Evolutionary conservation across 2,797 vertebrate genomes (phyloP).

Genomic region (Cirrhinus mrigala): DNA sequence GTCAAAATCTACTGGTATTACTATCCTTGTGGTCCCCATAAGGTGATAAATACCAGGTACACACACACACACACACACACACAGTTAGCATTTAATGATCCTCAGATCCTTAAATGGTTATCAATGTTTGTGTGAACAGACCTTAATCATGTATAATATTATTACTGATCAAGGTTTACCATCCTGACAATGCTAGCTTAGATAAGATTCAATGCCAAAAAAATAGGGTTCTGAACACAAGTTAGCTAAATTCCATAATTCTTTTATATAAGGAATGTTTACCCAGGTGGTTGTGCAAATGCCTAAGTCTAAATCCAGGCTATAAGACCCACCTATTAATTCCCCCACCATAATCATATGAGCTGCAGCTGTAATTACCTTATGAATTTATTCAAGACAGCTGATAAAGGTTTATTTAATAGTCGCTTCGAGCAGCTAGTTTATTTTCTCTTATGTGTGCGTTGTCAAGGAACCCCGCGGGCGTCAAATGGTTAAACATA

Average conservation of each 20-base stretch:
- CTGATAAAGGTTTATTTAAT: background rate
- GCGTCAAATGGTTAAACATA: conserved; percentile 56
- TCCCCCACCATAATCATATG: background rate
- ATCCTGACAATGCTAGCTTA: background rate
- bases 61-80: no score
- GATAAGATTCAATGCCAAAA: background rate
- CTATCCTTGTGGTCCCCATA: no score
- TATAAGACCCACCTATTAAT: no score
- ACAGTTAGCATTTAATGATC: no score
- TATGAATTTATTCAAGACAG: background rate
- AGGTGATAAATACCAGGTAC: no score
- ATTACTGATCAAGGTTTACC: background rate
- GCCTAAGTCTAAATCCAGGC: no score
- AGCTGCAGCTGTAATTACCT: background rate
- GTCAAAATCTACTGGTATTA: no score
- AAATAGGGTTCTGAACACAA: no score
- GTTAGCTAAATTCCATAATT: no score
- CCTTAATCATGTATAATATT: background rate
- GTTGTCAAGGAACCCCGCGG: background rate
- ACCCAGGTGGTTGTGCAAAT: no score
- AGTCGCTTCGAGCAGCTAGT: background rate
- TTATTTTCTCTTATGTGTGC: background rate
- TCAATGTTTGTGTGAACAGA: background rate
- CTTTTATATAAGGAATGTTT: no score
- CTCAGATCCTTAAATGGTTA: no score